phyloP scores from a whole-genome alignment of 2,888 invertebrate genomes.

The Parnassius orleans region DNA sequence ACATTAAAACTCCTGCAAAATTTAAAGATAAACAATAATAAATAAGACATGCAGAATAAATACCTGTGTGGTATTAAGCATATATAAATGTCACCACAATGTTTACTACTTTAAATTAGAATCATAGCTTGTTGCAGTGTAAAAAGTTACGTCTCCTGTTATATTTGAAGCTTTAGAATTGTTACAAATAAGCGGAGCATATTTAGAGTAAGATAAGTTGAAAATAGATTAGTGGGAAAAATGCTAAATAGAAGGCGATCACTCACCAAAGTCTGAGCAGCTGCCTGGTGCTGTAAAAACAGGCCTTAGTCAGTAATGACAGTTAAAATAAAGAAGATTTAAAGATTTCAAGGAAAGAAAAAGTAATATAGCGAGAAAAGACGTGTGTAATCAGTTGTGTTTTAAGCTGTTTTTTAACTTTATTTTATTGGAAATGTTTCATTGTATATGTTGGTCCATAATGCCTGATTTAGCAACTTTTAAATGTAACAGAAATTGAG shows the following conservation, averaged over 20 bases:
- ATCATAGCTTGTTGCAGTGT: conserved; percentile 9
- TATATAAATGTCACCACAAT: conserved; percentile 3
- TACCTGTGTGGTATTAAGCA: conserved; percentile 1
- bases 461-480: no score
- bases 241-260: conserved; percentile 60
- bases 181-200: conserved; percentile 32
- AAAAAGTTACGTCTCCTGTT: background rate
- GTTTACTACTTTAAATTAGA: background rate
- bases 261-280: conserved; percentile 91
- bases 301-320: conserved; percentile 79
- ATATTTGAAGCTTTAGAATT: conserved; percentile 24
- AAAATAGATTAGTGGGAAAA: conserved; percentile 35
- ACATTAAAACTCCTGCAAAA: no score
- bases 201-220: conserved; percentile 32
- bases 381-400: background rate
- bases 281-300: conserved; percentile 90
- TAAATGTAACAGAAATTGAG: no score
- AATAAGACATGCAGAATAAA: conserved; percentile 15
- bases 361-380: background rate
- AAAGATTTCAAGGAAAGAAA: conserved; percentile 3
- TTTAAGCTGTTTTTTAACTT: no score
- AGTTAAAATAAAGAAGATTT: conserved; percentile 29
- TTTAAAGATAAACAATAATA: background rate
- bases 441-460: no score
- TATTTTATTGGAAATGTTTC: no score